Conservation (phyloP, 2,888 invertebrate genomes). For the Mythimna vitellina region DNA sequence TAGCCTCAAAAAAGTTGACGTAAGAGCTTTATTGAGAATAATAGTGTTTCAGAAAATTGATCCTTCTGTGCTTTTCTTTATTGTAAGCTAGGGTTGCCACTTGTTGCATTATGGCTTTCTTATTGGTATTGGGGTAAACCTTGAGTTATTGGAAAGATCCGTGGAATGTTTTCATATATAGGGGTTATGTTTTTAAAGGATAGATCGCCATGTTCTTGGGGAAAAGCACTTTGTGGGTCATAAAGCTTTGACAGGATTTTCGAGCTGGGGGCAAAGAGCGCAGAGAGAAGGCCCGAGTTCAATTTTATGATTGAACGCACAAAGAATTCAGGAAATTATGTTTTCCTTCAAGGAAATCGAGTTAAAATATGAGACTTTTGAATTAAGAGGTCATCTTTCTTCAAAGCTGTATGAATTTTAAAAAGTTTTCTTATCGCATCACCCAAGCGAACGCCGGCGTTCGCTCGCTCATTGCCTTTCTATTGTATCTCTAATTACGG, state of each 20-base stretch:
- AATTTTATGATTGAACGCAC: neutral
- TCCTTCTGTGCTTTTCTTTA: conserved; percentile 29
- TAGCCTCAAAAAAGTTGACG: too few species aligned
- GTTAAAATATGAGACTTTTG: too few species aligned
- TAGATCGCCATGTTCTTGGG: conserved; percentile 3
- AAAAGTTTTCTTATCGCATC: neutral
- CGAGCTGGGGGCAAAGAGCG: neutral
- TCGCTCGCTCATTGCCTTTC: too few species aligned
- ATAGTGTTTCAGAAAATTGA: neutral
- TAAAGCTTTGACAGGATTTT: conserved; percentile 1
- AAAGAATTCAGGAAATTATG: neutral
- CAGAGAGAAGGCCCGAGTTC: neutral
- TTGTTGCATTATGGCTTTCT: conserved; percentile 60
- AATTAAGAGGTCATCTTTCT: too few species aligned
- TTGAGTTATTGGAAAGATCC: conserved; percentile 36
- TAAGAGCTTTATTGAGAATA: too few species aligned
- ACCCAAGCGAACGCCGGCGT: too few species aligned
- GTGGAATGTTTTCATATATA: conserved; percentile 31
- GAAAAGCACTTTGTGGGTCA: conserved; percentile 5
- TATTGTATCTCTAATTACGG: too few species aligned
- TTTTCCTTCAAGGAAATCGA: neutral
- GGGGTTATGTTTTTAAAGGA: conserved; percentile 26
- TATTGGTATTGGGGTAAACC: conserved; percentile 34
- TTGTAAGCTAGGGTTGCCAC: conserved; percentile 35
- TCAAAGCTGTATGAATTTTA: too few species aligned